These are phyloP conservation scores for Listrodromus nycthemerus DNA, from an alignment of 2,888 invertebrate genomes.

Conservation along the genomic window DNA sequence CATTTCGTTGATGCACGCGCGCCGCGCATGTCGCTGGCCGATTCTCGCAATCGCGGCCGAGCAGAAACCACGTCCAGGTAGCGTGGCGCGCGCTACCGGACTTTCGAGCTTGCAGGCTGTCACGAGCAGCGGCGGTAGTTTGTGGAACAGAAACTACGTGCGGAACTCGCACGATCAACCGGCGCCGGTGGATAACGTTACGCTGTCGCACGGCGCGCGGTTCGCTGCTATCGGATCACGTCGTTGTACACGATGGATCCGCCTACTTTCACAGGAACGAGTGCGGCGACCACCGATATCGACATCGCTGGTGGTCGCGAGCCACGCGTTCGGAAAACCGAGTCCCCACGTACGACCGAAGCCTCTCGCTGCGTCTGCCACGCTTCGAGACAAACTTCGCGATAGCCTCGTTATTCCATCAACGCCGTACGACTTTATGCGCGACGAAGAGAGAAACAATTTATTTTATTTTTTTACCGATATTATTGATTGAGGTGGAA, in stretches of 20 bases:
- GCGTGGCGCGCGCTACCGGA: constrained; percentile 37
- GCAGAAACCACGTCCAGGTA: constrained; percentile 38
- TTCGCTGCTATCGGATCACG: not conserved
- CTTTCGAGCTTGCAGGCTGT: constrained; percentile 42
- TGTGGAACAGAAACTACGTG: constrained; percentile 30
- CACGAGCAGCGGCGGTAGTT: constrained; percentile 22
- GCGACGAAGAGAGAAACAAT: not conserved
- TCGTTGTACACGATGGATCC: not conserved
- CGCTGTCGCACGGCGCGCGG: constrained; percentile 37
- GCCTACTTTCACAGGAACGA: constrained; percentile 5
- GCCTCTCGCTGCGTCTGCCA: constrained; percentile 19
- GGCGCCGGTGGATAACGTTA: constrained; percentile 40
- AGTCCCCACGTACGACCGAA: constrained; percentile 58
- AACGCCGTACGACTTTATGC: constrained; percentile 11
- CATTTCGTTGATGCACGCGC: constrained; percentile 35
- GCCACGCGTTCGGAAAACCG: constrained; percentile 60
- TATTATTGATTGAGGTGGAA: constrained; percentile 32
- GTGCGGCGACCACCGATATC: constrained; percentile 31
- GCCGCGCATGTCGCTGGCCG: constrained; percentile 44
- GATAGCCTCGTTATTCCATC: constrained; percentile 11
- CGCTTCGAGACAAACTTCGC: not conserved
- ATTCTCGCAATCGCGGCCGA: constrained; percentile 42
- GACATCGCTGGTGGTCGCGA: constrained; percentile 47
- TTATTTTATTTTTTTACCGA: constrained; percentile 16
- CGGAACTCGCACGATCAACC: constrained; percentile 2